Evolutionary conservation across 1,140 invertebrate genomes (phyloP), one percentile per base, ranked within the genome.

Genomic region (Cydia strobilella): DNA sequence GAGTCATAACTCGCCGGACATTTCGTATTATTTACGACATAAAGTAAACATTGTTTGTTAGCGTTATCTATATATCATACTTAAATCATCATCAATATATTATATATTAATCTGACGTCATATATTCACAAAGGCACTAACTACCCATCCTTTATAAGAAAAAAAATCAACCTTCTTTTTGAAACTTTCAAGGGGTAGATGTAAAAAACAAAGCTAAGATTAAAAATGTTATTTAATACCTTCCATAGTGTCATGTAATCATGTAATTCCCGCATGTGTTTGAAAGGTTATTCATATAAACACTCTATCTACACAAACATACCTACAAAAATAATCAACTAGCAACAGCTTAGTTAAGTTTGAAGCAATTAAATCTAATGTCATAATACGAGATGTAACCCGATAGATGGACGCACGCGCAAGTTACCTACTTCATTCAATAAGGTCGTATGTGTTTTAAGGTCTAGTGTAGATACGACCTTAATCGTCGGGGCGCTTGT

Each of bases 341-440:
- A 23, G 20, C 23, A 23, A 69, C 35, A 31, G 65, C 65, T 69
- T 69, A 69, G 65, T 69, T 69, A 27, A 35, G 65, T 35, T 42
- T 27, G 31, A 13, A 69, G 65, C 65, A 69, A 69, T 69, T 69
- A 69, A 69, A 69, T 35, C 31, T 69, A 69, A 69, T 69, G 65
- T 69, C 65, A 69, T 69, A 69, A 69, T 69, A 69, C 15, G 65
- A 69, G 65, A 66, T 69, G 65, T 69, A 69, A 69, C 65, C 25
- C 27, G 65, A 69, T 69, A 69, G 65, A 69, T 69, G 27, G 65
- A 69, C 65, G 27, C 65, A 35, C 66, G 79, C 77, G 76, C 74
- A 59, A 59, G 54, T 23, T 20, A 23, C n/a, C n/a, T 23, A 23
- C 10, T 59, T 59, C 20, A 59, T 59, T 23, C 54, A 59, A 59